A percentile compares a stretch with the other conserved stretches of the same genome.
Evolutionary conservation across 1,140 invertebrate genomes (phyloP).

Genomic region (Callitettix versicolor): DNA sequence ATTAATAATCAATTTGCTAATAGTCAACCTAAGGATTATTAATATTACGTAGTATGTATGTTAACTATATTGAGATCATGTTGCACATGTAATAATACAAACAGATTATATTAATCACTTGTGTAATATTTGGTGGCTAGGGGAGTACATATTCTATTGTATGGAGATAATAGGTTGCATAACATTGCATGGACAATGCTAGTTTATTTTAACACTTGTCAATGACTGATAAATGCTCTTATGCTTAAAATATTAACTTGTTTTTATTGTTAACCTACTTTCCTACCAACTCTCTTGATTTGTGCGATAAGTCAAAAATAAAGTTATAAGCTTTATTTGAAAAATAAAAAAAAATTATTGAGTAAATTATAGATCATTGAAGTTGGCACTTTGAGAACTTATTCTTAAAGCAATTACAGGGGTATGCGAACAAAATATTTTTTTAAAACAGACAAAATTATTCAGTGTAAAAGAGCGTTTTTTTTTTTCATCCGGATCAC

Average conservation of each 20-base stretch:
- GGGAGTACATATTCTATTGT: conserved; percentile 23
- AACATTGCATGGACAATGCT: conserved; percentile 24
- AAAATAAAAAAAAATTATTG: no score
- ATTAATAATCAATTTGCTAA: no score
- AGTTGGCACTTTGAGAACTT: no score
- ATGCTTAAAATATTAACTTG: conserved; percentile 11
- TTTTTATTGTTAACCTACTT: not conserved
- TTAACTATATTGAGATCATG: conserved; percentile 23
- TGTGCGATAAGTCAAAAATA: no score
- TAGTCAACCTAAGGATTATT: not conserved
- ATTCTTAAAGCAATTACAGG: no score
- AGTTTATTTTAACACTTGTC: conserved; percentile 23
- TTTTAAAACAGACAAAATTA: no score
- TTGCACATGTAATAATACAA: conserved; percentile 26
- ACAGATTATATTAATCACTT: conserved; percentile 29
- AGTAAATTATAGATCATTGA: no score
- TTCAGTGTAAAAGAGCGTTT: no score
- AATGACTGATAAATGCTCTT: conserved; percentile 23
- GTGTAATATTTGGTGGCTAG: conserved; percentile 26
- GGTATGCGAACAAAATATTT: no score
- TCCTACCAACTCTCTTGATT: not conserved
- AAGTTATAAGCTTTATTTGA: no score
- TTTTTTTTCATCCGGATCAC: no score
- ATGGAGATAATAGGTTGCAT: conserved; percentile 13
- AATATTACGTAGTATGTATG: conserved; percentile 7